These are phyloP conservation scores for Temnothorax unifasciatus DNA, from an alignment of 2,888 invertebrate genomes.

Conservation along the genomic window DNA sequence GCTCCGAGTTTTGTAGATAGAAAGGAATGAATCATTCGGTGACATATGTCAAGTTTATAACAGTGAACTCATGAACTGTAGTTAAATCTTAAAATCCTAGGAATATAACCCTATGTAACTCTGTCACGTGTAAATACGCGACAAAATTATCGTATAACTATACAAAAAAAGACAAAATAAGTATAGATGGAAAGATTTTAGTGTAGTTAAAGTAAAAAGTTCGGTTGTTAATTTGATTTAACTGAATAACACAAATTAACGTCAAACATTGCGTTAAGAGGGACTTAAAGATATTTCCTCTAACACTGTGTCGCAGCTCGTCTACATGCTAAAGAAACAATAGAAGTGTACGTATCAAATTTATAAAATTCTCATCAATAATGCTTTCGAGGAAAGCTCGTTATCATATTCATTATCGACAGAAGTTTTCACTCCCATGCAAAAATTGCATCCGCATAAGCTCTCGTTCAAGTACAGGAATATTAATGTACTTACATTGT, in stretches of 20 bases:
- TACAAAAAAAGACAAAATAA: neutral
- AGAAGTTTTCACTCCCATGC: slow-evolving; percentile 27
- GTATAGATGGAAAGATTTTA: neutral
- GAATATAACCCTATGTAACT: slow-evolving; percentile 23
- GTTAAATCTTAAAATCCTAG: neutral
- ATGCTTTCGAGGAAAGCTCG: slow-evolving; percentile 9
- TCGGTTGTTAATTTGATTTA: neutral
- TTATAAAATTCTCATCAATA: slow-evolving; percentile 45
- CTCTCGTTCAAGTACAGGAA: slow-evolving; percentile 42
- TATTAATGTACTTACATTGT: slow-evolving; percentile 55
- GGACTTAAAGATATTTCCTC: neutral
- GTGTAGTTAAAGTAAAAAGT: neutral
- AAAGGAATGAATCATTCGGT: neutral
- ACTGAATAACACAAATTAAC: neutral
- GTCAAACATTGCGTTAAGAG: neutral
- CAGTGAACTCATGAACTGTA: neutral
- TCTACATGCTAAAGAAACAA: slow-evolving; percentile 3
- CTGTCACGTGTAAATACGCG: slow-evolving; percentile 40
- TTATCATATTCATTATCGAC: slow-evolving; percentile 52
- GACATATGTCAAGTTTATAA: slow-evolving; percentile 24
- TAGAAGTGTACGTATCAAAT: slow-evolving; percentile 12
- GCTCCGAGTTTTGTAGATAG: neutral
- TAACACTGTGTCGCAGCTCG: neutral
- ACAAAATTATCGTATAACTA: slow-evolving; percentile 19
- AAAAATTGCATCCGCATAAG: slow-evolving; percentile 35